Percentiles rank a stretch among this genome's conserved stretches.
phyloP scores from a whole-genome alignment of 2,797 vertebrate species.

The Cheirogaleus major region DNA sequence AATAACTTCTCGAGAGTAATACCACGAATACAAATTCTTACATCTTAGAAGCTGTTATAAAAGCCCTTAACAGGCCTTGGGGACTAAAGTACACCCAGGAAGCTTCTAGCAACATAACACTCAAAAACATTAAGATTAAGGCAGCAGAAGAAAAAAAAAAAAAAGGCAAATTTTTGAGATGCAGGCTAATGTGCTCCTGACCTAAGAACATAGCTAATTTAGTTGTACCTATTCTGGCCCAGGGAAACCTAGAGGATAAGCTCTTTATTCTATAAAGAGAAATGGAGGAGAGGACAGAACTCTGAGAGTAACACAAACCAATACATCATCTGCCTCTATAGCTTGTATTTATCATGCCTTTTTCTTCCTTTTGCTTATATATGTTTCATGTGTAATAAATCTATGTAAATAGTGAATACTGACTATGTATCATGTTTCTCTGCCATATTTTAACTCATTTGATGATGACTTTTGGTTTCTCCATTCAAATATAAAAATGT shows the following conservation, averaged over 20 bases:
- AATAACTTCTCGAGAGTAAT: not conserved
- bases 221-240: not conserved
- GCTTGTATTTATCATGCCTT: not conserved
- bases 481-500: not conserved
- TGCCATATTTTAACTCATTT: not conserved
- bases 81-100: not conserved
- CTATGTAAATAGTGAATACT: not conserved
- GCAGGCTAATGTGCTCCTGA: not conserved
- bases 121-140: not conserved
- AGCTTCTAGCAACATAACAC: not conserved
- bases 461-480: not conserved
- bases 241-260: not conserved
- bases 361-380: not conserved
- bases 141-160: not conserved
- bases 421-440: not conserved
- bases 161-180: not conserved
- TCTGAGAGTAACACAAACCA: conserved; percentile 23
- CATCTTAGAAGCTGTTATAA: not conserved
- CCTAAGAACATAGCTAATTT: not conserved
- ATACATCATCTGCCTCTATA: not conserved
- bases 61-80: not conserved
- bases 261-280: not conserved
- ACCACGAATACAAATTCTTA: not conserved
- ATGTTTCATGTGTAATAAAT: not conserved
- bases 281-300: not conserved